These are phyloP conservation scores for Nycteola revayana DNA, from an alignment of 2,888 invertebrate genomes.

Conservation along the genomic window DNA sequence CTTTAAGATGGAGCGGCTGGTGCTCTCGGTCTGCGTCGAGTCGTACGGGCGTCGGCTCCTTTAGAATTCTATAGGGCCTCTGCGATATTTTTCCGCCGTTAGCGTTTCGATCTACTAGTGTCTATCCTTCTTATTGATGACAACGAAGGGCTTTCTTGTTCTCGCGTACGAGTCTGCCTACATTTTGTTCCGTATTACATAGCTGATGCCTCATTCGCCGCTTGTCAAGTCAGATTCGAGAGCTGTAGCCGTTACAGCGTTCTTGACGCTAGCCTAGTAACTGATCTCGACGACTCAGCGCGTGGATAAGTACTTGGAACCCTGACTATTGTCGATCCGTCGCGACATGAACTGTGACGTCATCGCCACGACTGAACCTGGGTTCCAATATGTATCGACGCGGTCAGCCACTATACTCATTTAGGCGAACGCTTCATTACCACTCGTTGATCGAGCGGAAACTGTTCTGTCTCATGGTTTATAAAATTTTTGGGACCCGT, in stretches of 20 bases:
- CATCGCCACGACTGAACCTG: conserved; percentile 3
- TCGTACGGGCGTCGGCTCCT: conserved; percentile 27
- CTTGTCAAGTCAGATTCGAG: conserved; percentile 53
- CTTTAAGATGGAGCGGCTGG: conserved; percentile 73
- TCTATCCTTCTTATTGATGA: conserved; percentile 44
- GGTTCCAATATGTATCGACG: conserved; percentile 45
- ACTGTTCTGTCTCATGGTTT: conserved; percentile 69
- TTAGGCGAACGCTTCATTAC: conserved; percentile 69
- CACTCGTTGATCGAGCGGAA: conserved; percentile 67
- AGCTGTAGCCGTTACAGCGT: conserved; percentile 64
- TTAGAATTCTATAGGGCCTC: conserved; percentile 37
- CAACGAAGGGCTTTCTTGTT: conserved; percentile 55
- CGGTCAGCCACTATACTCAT: conserved; percentile 49
- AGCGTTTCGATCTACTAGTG: conserved; percentile 50
- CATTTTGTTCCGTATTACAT: conserved; percentile 41
- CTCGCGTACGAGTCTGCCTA: conserved; percentile 34
- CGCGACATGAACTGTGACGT: conserved; percentile 1
- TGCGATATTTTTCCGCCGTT: conserved; percentile 46
- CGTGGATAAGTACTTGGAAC: conserved; percentile 47
- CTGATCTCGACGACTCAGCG: conserved; percentile 60
- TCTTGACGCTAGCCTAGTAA: conserved; percentile 61
- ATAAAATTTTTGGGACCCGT: conserved; percentile 64
- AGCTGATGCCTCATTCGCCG: conserved; percentile 43
- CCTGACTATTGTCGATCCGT: conserved; percentile 18
- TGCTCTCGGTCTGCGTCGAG: conserved; percentile 61